Base-by-base conservation (phyloP, 64 coral and sea anemone genomes). In the Porites lutea region DNA sequence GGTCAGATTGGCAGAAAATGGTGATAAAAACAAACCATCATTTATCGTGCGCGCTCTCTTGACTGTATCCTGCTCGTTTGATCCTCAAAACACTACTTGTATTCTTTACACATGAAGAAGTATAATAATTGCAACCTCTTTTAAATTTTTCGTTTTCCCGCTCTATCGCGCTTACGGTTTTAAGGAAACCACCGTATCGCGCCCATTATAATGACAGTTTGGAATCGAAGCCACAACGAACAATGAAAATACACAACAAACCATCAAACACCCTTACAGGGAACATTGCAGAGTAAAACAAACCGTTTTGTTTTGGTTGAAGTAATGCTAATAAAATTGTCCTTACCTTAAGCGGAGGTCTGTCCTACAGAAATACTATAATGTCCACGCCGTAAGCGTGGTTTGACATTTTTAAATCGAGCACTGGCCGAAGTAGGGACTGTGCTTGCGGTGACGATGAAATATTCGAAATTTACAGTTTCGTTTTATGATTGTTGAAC, bases 311-410 rank as follows among this genome's bases (percentile, higher is more conserved):
- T 51, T 68, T 84, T 69, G 19, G 46, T 10, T 48, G 46, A 64
- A 68, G 47, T 46, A 68, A 68, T 3, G 43, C 61, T 20, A 23
- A 52, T 84, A 11, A 84, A 84, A 81, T 84, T 52, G 6, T 52
- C 16, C 81, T 84, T 84, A 84, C 81, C 81, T 82, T 69, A 80
- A 80, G 10, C 3, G 73, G 45, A 6, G 59, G 45, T 84, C 52
- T 84, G 8, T 68, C 19, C 18, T 8, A 51, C 62, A 62, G 80
- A 66, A 67, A 65, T 45, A 46, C 8, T 59, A 58, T 79, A 79
- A 14, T 53, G 13, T 21, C 22, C 20, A 62, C 57, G 23, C 55
- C 6, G 27, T 55, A 43, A 79, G 77, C 52, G 54, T 11, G 49
- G 13, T 10, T 22, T 23, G 8, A 23, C 21, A 20, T 12, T 4